Percentiles rank a stretch among this genome's conserved stretches.
These are phyloP conservation scores for Adineta ricciae DNA, from an alignment of 2,888 invertebrate species.

Conservation along the genomic window DNA sequence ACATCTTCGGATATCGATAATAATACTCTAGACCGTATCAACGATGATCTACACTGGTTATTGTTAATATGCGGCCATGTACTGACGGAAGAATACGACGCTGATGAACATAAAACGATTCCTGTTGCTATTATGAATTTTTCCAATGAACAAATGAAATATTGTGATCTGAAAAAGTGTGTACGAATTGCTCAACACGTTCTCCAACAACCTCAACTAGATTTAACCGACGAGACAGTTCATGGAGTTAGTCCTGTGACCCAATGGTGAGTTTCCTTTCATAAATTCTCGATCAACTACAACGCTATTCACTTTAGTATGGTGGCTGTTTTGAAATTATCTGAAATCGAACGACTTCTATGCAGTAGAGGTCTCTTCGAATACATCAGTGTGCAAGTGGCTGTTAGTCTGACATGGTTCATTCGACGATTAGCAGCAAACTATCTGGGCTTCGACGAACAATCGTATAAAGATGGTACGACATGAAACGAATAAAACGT, in stretches of 20 bases:
- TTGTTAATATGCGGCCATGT: conserved; percentile 5
- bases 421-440: conserved; percentile 4
- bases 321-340: not conserved
- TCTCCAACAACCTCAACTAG: not conserved
- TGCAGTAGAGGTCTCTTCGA: not conserved
- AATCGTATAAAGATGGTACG: conserved; percentile 3
- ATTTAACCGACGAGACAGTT: not conserved
- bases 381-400: conserved; percentile 13
- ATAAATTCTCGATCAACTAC: not conserved
- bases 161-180: conserved; percentile 5
- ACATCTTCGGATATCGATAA: not conserved
- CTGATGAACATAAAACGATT: conserved; percentile 13
- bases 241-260: not conserved
- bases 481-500: no score
- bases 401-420: not conserved
- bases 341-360: not conserved
- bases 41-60: conserved; percentile 21
- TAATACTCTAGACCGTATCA: not conserved
- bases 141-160: not conserved
- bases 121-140: not conserved
- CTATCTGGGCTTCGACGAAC: conserved; percentile 14
- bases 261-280: not conserved
- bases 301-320: not conserved
- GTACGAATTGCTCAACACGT: not conserved
- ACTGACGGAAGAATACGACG: conserved; percentile 9